Percentiles rank a stretch among this genome's conserved stretches.
Conservation (phyloP, 2,113 vertebrate genomes). For the Saguinus imperator region DNA sequence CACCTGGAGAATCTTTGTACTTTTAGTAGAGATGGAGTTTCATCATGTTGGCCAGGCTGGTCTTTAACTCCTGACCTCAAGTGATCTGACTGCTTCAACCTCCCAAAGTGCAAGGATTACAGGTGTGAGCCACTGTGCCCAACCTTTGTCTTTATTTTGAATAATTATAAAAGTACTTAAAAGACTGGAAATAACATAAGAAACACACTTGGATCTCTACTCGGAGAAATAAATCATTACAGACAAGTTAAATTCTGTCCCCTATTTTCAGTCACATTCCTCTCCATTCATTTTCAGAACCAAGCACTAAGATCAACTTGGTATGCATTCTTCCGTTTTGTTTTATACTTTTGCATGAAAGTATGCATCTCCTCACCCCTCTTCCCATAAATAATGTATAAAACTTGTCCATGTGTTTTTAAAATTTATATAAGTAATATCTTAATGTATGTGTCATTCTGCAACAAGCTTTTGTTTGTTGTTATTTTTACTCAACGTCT, state of each 20-base stretch:
- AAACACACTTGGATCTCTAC: constrained; percentile 38
- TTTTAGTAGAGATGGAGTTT: no score
- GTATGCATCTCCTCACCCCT: neutral
- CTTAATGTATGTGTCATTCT: constrained; percentile 33
- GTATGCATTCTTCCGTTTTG: constrained; percentile 7
- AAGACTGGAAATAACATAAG: neutral
- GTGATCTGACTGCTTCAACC: no score
- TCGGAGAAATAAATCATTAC: constrained; percentile 34
- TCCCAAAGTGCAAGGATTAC: no score
- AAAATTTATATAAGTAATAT: constrained; percentile 39
- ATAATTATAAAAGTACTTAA: constrained; percentile 31
- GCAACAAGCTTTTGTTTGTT: neutral
- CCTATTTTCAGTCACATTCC: neutral
- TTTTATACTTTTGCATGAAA: constrained; percentile 25
- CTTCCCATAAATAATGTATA: neutral
- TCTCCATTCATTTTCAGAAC: constrained; percentile 32
- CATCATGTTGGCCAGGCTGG: no score
- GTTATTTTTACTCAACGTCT: neutral
- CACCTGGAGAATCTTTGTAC: no score
- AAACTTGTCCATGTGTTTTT: neutral
- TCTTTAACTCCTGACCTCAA: no score
- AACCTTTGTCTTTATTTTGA: constrained; percentile 28
- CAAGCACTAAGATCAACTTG: constrained; percentile 46
- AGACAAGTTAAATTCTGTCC: constrained; percentile 34
- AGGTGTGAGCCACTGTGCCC: no score